A percentile compares a stretch with the other conserved stretches of the same genome.
phyloP scores from a whole-genome alignment of 2,113 vertebrate species.

The Seriola rivoliana region DNA sequence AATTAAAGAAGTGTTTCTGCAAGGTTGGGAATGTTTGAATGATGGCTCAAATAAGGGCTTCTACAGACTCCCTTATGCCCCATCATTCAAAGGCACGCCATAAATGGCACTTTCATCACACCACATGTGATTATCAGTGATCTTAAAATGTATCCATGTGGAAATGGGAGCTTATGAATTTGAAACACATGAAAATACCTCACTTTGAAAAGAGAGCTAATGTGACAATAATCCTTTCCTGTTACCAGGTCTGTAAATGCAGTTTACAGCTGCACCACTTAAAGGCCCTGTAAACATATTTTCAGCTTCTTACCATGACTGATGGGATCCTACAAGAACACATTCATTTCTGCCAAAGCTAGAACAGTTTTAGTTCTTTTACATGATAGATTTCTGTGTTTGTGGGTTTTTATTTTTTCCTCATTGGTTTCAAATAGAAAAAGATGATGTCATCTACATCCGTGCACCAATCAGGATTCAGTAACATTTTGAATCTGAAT shows the following conservation, averaged over 20 bases:
- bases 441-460: neutral
- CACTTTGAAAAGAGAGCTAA: neutral
- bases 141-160: conserved; percentile 10
- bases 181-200: neutral
- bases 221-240: neutral
- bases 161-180: neutral
- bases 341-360: neutral
- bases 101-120: conserved; percentile 39
- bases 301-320: neutral
- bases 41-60: conserved; percentile 49
- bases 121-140: conserved; percentile 32
- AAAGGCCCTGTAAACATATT: neutral
- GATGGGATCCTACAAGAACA: neutral
- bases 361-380: neutral
- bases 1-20: conserved; percentile 42
- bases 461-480: neutral
- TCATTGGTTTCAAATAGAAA: neutral
- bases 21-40: conserved; percentile 39
- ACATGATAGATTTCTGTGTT: neutral
- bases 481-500: neutral
- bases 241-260: neutral
- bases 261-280: neutral
- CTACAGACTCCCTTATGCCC: conserved; percentile 38
- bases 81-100: conserved; percentile 54
- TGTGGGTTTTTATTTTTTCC: neutral